Percentiles rank a stretch among this genome's conserved stretches.
Evolutionary conservation across 2,888 invertebrate genomes (phyloP).

Genomic region (Agrotis ipsilon): DNA sequence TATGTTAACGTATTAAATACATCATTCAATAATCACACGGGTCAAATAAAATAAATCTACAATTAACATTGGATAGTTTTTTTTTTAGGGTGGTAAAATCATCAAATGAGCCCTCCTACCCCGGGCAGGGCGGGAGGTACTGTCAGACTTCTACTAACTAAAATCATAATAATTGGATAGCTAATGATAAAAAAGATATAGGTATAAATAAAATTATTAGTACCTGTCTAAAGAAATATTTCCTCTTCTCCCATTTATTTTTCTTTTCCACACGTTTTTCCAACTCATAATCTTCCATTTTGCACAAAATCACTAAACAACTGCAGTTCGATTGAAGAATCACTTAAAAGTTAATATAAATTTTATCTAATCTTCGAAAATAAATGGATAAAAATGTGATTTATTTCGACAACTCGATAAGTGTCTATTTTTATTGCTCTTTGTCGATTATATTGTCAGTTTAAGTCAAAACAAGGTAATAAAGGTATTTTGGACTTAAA

Average conservation of each 20-base stretch:
- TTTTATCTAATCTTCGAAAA: conserved; percentile 37
- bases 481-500: conserved; percentile 1
- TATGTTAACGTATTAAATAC: too few relatives aligned
- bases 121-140: too few relatives aligned
- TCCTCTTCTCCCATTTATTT: conserved; percentile 41
- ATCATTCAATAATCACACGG: too few relatives aligned
- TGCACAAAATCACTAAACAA: conserved; percentile 40
- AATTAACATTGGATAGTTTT: too few relatives aligned
- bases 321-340: conserved; percentile 26
- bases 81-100: too few relatives aligned
- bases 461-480: conserved; percentile 9
- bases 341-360: conserved; percentile 15
- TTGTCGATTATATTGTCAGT: conserved; percentile 12
- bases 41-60: too few relatives aligned
- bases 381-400: conserved; percentile 36
- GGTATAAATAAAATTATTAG: too few relatives aligned
- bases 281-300: conserved; percentile 34
- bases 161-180: too few relatives aligned
- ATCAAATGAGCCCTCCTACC: too few relatives aligned
- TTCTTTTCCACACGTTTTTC: conserved; percentile 15
- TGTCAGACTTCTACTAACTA: too few relatives aligned
- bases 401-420: conserved; percentile 37
- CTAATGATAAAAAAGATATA: too few relatives aligned
- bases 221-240: conserved; percentile 41
- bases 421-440: conserved; percentile 23